Evolutionary conservation across 2,888 invertebrate genomes (phyloP), one percentile per base, ranked within the genome.

Genomic region (Sphaeridia pumilis): DNA sequence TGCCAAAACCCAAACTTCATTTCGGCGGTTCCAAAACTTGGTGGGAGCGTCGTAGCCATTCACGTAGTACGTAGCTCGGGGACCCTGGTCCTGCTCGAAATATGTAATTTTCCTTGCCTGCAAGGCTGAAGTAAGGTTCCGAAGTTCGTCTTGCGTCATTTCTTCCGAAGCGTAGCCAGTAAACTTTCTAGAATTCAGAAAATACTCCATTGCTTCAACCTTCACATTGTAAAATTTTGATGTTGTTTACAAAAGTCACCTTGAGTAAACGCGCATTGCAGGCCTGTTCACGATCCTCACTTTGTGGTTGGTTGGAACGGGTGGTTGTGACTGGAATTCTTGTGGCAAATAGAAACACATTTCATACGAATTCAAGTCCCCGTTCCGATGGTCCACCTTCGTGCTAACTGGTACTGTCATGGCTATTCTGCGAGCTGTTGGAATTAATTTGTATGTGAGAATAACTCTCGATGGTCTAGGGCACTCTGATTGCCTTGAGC

Each of bases 1-100:
- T n/a, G 44, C 35, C 34, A 50, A 24, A 20, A 66, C 44, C 65
- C 66, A 66, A 2, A 66, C 57, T 54, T 66, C 66, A 43, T 66
- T 66, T 17, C 63, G 52, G 27, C 65, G 56, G 45, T 55, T 61
- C 66, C 66, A 66, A 46, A 66, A 65, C 35, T 66, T 66, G 2
- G 63, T 60, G 1, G 66, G 66, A 1, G 66, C 57, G 51, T 66
- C 64, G 49, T 65, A 66, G 7, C 64, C 64, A 52, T 63, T 61
- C 52, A 63, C 54, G 54, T 57, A 65, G 49, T 59, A 53, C 1
- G 56, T 58, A 14, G 62, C 61, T 47, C 62, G 52, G 21, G 53
- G 49, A 41, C 61, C 58, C 46, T 57, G 45, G 24, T 52, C 52
- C 26, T 61, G 44, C 36, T 64, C 62, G 36, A 50, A 58, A 44